phyloP scores from a whole-genome alignment of 2,888 invertebrate species.

The Nephrotoma guestfalica region DNA sequence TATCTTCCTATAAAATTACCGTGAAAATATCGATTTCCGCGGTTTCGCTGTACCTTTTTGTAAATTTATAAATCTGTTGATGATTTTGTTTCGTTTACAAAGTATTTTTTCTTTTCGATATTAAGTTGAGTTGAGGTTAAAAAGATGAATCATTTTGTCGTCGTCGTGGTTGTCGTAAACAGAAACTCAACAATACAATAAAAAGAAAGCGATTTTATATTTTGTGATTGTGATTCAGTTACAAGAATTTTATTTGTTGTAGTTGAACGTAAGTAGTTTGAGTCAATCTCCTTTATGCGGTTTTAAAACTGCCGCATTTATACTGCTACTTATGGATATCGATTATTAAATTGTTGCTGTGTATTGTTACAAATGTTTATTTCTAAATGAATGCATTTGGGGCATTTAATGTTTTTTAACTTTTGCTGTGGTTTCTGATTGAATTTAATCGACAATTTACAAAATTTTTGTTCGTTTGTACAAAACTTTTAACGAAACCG shows the following conservation, averaged over 20 bases:
- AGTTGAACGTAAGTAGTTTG: neutral
- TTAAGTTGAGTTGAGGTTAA: neutral
- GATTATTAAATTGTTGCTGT: too few relatives aligned
- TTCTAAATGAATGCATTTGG: too few relatives aligned
- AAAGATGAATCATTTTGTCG: neutral
- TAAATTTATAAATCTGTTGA: neutral
- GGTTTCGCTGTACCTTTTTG: neutral
- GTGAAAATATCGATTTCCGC: neutral
- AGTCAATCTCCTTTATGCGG: neutral
- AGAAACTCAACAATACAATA: neutral
- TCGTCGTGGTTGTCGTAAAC: neutral
- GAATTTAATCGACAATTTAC: too few relatives aligned
- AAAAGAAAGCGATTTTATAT: neutral
- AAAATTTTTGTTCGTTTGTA: too few relatives aligned
- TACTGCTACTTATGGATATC: neutral
- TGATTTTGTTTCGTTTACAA: neutral
- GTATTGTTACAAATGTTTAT: too few relatives aligned
- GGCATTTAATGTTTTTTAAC: too few relatives aligned
- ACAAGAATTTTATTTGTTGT: neutral
- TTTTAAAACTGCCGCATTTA: neutral
- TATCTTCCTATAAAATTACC: neutral
- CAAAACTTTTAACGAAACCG: too few relatives aligned
- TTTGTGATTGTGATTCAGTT: neutral
- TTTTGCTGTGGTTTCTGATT: too few relatives aligned
- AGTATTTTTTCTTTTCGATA: too few relatives aligned